Evolutionary conservation across 2,113 vertebrate species (phyloP), one percentile per base, ranked within the genome.

Genomic region (Aythya baeri): DNA sequence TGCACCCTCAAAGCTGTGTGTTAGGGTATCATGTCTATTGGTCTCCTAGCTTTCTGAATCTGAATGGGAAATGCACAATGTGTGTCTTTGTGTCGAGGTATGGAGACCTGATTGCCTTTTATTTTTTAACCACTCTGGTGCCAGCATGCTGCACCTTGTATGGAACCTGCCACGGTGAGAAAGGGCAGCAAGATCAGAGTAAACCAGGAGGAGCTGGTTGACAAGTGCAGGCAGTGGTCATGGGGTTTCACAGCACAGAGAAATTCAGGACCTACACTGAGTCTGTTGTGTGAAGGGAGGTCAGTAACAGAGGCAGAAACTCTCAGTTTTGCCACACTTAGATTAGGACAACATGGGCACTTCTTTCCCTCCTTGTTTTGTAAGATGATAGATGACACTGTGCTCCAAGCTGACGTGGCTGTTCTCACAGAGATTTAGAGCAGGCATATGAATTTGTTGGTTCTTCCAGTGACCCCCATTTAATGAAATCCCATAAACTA

Each of bases 331-430:
- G 43, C 34, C 17, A 17, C n/a, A 11, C 4, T 52, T 68, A 49
- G 4, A 38, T 61, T 20, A 84, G 25, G 23, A 38, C 41, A 85
- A 38, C 2, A 1, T 4, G 68, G 21, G 31, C 11, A 4, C 14
- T 57, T 76, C 26, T 18, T 67, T 61, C 26, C 8, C 52, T 78
- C 29, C 31, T 73, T 70, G 5, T 72, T 82, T 46, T 57, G 6
- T 50, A 59, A 41, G 50, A 13, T 0, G 4, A 58, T 23, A 26
- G 0, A 0, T 16, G 11, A 80, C 20, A 10, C 17, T 31, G 4
- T 46, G 25, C 22, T 38, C 7, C 49, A 61, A 55, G 22, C 3
- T 73, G 12, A 15, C 27, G 22, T 34, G 25, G 7, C 31, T 68
- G 18, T 88, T 88, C 65, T 65, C 34, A 13, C 1, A 27, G 70